Evolutionary conservation across 2,888 invertebrate species (phyloP).

Genomic region (Leptinotarsa juncta): DNA sequence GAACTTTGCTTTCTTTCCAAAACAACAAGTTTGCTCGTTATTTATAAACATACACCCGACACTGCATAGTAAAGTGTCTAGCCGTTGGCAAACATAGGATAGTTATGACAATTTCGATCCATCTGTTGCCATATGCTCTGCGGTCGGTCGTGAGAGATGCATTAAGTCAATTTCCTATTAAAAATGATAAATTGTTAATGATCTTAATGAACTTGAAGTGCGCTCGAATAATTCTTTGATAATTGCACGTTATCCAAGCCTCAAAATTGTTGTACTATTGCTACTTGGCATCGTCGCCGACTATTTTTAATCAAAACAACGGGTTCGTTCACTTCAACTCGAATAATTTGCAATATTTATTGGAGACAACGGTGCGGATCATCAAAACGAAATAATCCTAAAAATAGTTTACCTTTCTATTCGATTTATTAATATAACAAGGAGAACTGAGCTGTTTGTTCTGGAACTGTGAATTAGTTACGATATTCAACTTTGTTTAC

Average conservation of each 20-base stretch:
- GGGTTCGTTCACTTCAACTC: slow-evolving; percentile 11
- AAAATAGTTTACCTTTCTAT: slow-evolving; percentile 13
- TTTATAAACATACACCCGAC: slow-evolving; percentile 14
- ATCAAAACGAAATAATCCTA: neutral
- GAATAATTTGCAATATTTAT: slow-evolving; percentile 17
- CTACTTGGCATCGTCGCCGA: slow-evolving; percentile 8
- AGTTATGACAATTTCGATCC: slow-evolving; percentile 14
- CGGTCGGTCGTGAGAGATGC: slow-evolving; percentile 6
- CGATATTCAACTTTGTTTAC: neutral
- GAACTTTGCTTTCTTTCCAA: neutral
- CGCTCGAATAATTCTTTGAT: neutral
- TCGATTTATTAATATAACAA: slow-evolving; percentile 1
- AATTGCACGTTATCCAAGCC: neutral
- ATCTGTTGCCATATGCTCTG: slow-evolving; percentile 15
- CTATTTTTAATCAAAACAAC: slow-evolving; percentile 25
- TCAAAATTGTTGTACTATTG: neutral
- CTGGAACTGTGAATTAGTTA: neutral
- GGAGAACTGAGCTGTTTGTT: neutral
- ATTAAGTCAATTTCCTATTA: neutral
- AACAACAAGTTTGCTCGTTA: slow-evolving; percentile 12
- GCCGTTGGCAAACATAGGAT: slow-evolving; percentile 8
- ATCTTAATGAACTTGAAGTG: neutral
- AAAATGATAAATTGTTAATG: neutral
- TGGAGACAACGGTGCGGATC: slow-evolving; percentile 4
- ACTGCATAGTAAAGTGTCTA: slow-evolving; percentile 8